These are phyloP conservation scores for Synchiropus splendidus DNA, from an alignment of 2,113 vertebrate species.

Conservation along the genomic window DNA sequence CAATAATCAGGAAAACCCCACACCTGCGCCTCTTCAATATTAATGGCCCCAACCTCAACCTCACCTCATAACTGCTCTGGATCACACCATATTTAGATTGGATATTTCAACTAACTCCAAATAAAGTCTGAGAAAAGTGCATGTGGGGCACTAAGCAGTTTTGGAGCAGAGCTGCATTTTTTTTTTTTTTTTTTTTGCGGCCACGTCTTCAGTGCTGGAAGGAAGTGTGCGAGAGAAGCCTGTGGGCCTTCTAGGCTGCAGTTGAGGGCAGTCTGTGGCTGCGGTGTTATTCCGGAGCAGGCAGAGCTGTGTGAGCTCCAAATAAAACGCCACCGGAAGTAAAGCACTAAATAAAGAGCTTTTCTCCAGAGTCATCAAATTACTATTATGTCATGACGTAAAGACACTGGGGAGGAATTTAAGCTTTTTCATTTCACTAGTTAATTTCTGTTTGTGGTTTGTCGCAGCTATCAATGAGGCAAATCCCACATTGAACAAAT, in stretches of 20 bases:
- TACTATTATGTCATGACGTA: background rate
- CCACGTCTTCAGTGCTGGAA: constrained; percentile 23
- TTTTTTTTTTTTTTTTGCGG: too few species aligned
- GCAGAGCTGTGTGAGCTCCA: constrained; percentile 24
- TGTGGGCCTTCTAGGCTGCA: constrained; percentile 32
- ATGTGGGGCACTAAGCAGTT: constrained; percentile 37
- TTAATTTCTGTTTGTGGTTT: too few species aligned
- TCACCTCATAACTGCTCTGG: too few species aligned
- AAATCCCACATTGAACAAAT: too few species aligned
- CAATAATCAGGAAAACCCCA: too few species aligned
- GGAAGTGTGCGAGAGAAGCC: constrained; percentile 45
- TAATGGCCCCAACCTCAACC: too few species aligned
- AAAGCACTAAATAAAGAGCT: constrained; percentile 42
- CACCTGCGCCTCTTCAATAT: too few species aligned
- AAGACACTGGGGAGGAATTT: background rate
- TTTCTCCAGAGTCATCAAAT: constrained; percentile 22
- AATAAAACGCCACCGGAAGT: constrained; percentile 60
- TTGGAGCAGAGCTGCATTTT: constrained; percentile 23
- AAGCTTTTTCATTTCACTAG: too few species aligned
- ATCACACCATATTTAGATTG: too few species aligned
- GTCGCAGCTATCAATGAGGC: too few species aligned
- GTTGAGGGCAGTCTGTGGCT: constrained; percentile 49
- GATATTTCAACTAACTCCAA: too few species aligned
- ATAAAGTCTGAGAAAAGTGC: too few species aligned
- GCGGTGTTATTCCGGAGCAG: constrained; percentile 28